Conservation (phyloP, 2,113 vertebrate genomes). For the Diadophis punctatus region DNA sequence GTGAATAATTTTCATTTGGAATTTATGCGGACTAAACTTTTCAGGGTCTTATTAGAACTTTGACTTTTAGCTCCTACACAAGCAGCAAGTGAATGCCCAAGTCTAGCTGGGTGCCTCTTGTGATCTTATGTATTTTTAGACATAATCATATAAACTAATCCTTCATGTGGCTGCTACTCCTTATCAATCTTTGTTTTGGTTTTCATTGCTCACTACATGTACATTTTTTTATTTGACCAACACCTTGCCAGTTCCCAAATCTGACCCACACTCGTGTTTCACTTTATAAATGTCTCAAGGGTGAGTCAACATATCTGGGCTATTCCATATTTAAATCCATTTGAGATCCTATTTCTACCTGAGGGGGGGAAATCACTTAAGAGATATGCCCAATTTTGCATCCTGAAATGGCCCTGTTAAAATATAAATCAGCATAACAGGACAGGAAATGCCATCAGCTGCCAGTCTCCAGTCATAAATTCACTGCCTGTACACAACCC, state of each 20-base stretch:
- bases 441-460: not conserved
- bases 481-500: too few species aligned
- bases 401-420: not conserved
- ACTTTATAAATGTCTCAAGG: not conserved
- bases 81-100: not conserved
- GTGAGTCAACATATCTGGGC: not conserved
- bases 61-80: not conserved
- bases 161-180: not conserved
- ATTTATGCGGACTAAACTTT: not conserved
- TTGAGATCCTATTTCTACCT: not conserved
- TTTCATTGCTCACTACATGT: not conserved
- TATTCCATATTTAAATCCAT: not conserved
- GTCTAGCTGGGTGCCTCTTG: not conserved
- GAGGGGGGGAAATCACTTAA: not conserved
- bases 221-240: not conserved
- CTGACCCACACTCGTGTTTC: not conserved
- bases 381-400: not conserved
- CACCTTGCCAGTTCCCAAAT: not conserved
- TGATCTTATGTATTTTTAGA: not conserved
- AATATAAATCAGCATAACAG: not conserved
- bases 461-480: not conserved
- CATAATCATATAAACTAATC: not conserved
- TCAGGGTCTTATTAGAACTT: not conserved
- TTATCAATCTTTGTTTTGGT: not conserved
- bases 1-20: not conserved